Base-by-base conservation (phyloP, 2,888 invertebrate species). In the Sericinus montela region DNA sequence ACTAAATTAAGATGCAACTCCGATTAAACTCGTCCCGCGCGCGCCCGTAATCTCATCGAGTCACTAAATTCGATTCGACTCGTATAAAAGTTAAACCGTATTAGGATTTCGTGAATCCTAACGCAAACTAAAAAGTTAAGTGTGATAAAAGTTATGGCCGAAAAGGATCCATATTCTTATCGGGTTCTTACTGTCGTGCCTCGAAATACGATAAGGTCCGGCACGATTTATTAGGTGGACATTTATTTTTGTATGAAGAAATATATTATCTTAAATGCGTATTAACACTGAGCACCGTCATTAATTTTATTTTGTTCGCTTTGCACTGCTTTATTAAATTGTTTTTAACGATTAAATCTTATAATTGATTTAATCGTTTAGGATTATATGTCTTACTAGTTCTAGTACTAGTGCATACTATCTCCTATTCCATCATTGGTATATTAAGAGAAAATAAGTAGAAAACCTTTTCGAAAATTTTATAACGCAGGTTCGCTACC, bases 241-340 rank as follows among this genome's bases (percentile, higher is more conserved):
- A 85, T 82, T 84, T 84, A 81, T 81, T 85, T 84, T 80, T 80
- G 73, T 80, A 75, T 69, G 67, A 75, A 79, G 73, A 81, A 81
- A 85, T 85, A 85, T 84, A 85, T 85, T 85, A 86, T 87, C 87
- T 86, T 85, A 86, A 87, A 87, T 80, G 81, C 81, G 73, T 83
- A 86, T 86, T 86, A 86, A 85, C 82, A 83, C 73, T 75, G 82
- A 80, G 79, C 84, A 81, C 71, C 60, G 69, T 74, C 76, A 72
- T 80, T 80, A 76, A 68, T 77, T 72, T 71, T 66, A 69, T 73
- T 78, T 72, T 65, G 71, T 72, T 75, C 65, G 64, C 67, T 67
- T 68, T 25, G 14, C 30, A 35, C 13, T 34, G 38, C n/a, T 35
- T 38, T 32, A 15, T 50, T 45, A 28, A 19, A 19, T 19, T 19